phyloP scores from a whole-genome alignment of 2,888 invertebrate species.

The Drosophila fungiperda region DNA sequence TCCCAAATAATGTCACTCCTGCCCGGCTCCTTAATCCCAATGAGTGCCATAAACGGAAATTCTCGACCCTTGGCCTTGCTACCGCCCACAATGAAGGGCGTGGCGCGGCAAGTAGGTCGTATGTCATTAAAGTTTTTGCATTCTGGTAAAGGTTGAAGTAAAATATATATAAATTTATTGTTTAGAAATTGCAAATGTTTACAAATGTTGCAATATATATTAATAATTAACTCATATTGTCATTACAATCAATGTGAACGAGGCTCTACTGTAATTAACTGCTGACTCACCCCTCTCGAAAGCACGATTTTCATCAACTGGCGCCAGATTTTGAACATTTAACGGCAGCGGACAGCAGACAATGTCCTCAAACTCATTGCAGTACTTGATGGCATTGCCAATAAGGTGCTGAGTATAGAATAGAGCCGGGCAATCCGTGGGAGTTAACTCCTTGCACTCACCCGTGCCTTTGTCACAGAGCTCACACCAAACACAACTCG shows the following conservation, averaged over 20 bases:
- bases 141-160: constrained; percentile 28
- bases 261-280: not conserved
- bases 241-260: not conserved
- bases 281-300: constrained; percentile 50
- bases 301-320: constrained; percentile 19
- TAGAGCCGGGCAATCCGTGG: constrained; percentile 62
- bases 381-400: constrained; percentile 55
- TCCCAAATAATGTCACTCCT: constrained; percentile 74
- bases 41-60: constrained; percentile 82
- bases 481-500: constrained; percentile 26
- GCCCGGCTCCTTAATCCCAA: constrained; percentile 54
- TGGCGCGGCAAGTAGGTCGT: constrained; percentile 44
- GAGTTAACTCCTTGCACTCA: constrained; percentile 61
- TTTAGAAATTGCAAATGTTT: not conserved
- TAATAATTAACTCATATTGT: not conserved
- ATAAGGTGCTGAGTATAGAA: constrained; percentile 66
- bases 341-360: constrained; percentile 66
- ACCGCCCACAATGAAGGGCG: constrained; percentile 71
- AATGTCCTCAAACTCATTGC: constrained; percentile 70
- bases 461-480: constrained; percentile 66
- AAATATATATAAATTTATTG: too few relatives aligned
- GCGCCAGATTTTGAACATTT: constrained; percentile 29
- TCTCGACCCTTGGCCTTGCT: constrained; percentile 72
- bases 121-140: constrained; percentile 58
- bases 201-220: too few relatives aligned